These are phyloP conservation scores for Stichodactyla mertensii DNA, from an alignment of 64 coral and sea anemone genomes.

Conservation along the genomic window DNA sequence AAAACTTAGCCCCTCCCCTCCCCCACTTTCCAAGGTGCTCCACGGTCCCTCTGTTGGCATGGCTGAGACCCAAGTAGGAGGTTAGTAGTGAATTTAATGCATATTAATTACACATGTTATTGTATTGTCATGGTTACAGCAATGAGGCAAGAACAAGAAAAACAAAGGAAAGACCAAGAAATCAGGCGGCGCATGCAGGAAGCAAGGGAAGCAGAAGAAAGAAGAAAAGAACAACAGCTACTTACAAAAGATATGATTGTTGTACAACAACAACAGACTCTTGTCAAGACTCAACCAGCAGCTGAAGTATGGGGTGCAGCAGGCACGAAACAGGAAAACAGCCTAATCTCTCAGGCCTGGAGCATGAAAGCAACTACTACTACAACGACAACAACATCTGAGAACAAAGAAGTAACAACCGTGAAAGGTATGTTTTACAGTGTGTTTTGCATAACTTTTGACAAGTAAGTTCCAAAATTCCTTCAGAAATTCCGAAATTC, in stretches of 20 bases:
- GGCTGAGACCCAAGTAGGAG: no score
- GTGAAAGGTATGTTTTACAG: slow-evolving; percentile 2
- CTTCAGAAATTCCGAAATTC: no score
- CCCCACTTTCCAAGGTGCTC: no score
- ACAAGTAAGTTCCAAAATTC: no score
- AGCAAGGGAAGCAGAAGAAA: slow-evolving; percentile 61
- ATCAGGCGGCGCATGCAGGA: slow-evolving; percentile 61
- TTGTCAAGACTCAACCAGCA: slow-evolving; percentile 19
- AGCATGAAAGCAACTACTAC: neutral
- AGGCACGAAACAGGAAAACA: neutral
- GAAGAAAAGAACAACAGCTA: slow-evolving; percentile 70
- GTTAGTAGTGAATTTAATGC: no score
- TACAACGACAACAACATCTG: slow-evolving; percentile 8
- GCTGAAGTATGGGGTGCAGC: neutral
- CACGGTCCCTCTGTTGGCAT: no score
- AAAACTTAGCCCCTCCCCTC: no score
- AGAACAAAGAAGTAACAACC: neutral
- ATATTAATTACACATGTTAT: no score
- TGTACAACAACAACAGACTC: slow-evolving; percentile 69
- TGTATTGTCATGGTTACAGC: slow-evolving; percentile 30
- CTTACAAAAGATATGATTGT: slow-evolving; percentile 72
- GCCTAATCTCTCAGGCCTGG: neutral
- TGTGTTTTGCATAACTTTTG: no score
- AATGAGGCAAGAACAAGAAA: slow-evolving; percentile 88
- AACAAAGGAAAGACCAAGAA: slow-evolving; percentile 89